Evolutionary conservation across 2,113 vertebrate genomes (phyloP).

Genomic region (Mustelus asterias): DNA sequence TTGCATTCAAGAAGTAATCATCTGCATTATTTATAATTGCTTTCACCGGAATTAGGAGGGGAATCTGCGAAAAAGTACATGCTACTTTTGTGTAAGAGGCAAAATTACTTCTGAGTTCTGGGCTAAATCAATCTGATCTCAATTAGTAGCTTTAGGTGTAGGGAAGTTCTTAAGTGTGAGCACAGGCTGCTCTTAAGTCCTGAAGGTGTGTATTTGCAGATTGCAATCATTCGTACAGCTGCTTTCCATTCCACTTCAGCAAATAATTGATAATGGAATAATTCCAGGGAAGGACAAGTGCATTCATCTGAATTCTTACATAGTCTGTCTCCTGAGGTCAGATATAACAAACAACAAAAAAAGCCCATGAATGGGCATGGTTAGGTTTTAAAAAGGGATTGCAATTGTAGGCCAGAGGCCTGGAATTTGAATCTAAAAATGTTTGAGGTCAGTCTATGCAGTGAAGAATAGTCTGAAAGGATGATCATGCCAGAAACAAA

Average conservation of each 20-base stretch:
- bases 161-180: background rate
- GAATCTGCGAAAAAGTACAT: background rate
- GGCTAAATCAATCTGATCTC: background rate
- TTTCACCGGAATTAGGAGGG: background rate
- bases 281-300: background rate
- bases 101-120: background rate
- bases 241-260: background rate
- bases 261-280: background rate
- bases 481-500: background rate
- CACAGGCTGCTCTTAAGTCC: background rate
- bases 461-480: background rate
- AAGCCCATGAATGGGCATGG: background rate
- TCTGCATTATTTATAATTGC: background rate
- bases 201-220: background rate
- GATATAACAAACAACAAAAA: background rate
- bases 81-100: background rate
- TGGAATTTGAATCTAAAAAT: background rate
- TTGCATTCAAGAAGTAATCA: background rate
- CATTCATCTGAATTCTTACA: background rate
- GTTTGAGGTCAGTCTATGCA: background rate
- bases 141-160: background rate
- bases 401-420: background rate
- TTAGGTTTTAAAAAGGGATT: background rate
- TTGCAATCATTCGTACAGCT: background rate
- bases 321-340: background rate